phyloP scores from a whole-genome alignment of 2,113 vertebrate genomes.

The Rhizomys pruinosus region DNA sequence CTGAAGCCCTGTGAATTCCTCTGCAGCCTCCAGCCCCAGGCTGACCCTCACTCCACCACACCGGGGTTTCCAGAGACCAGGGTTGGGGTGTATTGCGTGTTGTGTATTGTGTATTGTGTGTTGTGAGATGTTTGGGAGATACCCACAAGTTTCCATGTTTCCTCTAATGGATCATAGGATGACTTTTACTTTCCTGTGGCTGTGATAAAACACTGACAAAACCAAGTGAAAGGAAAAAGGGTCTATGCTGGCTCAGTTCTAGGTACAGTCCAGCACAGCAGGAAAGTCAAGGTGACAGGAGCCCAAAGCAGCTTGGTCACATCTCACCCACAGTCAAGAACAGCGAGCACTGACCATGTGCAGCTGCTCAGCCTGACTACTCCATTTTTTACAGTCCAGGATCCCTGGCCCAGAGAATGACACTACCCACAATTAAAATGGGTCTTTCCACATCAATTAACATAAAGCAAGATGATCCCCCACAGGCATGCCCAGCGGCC shows the following conservation, averaged over 20 bases:
- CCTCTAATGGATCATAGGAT: background rate
- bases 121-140: background rate
- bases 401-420: background rate
- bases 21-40: accelerated
- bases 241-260: background rate
- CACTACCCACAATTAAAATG: background rate
- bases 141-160: too few species aligned
- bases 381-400: background rate
- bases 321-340: background rate
- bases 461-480: background rate
- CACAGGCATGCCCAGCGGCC: background rate
- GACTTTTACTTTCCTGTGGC: background rate
- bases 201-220: background rate
- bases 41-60: background rate
- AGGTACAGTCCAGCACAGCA: background rate
- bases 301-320: background rate
- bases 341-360: background rate
- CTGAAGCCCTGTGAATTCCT: too few species aligned
- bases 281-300: background rate
- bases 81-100: too few species aligned
- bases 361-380: background rate
- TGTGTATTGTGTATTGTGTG: accelerated
- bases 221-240: background rate
- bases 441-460: background rate
- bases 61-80: background rate